These are phyloP conservation scores for Hippopotamus amphibius DNA, from an alignment of 2,113 vertebrate genomes.

Conservation along the genomic window DNA sequence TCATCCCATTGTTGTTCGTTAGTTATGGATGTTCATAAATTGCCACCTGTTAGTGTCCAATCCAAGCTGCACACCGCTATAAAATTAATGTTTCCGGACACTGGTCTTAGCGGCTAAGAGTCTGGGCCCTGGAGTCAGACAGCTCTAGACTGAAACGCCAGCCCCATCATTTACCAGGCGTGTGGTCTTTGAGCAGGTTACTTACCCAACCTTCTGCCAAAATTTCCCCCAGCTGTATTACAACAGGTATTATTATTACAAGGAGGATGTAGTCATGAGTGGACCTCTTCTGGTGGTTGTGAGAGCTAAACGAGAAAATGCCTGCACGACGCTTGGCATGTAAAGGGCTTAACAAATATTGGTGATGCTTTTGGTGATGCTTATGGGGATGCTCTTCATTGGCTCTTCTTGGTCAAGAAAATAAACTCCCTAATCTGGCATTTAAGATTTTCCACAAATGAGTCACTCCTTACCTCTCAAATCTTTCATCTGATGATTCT, in stretches of 20 bases:
- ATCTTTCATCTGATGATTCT: neutral
- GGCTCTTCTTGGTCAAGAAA: neutral
- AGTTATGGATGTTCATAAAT: constrained; percentile 39
- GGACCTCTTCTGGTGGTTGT: neutral
- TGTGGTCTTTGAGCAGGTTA: neutral
- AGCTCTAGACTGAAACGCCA: neutral
- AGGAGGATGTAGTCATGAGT: neutral
- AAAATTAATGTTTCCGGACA: constrained; percentile 13
- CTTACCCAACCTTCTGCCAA: neutral
- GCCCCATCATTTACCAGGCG: neutral
- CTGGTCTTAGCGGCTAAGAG: neutral
- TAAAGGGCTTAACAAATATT: neutral
- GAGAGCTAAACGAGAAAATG: constrained; percentile 7
- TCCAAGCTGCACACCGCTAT: neutral
- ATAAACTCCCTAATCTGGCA: neutral
- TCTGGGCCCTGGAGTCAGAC: neutral
- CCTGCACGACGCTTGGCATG: neutral
- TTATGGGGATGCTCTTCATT: neutral
- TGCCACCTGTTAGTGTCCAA: neutral
- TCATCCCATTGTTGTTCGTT: constrained; percentile 46
- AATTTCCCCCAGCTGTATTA: neutral
- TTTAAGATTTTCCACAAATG: neutral
- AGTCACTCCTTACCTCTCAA: neutral
- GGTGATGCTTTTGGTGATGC: neutral
- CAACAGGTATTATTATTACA: neutral